A percentile compares a stretch with the other conserved stretches of the same genome.
These are phyloP conservation scores for Anaspis maculata DNA, from an alignment of 2,888 invertebrate species.

Conservation along the genomic window DNA sequence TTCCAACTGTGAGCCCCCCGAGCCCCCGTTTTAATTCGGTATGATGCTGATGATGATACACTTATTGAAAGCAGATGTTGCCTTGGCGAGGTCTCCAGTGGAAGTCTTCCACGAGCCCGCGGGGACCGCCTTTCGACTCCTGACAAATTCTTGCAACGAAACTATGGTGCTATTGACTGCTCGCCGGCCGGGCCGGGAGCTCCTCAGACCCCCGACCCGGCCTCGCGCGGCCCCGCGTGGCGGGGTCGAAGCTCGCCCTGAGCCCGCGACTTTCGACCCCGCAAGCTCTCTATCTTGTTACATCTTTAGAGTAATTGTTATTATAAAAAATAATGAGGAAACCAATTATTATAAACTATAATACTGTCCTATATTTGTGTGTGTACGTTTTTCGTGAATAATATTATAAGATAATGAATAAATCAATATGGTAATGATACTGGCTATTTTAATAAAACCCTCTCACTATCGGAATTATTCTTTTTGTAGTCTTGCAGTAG, in stretches of 20 bases:
- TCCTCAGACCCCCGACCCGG: constrained; percentile 7
- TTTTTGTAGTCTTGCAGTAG: no score
- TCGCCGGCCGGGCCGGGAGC: constrained; percentile 24
- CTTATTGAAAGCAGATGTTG: constrained; percentile 21
- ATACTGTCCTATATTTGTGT: constrained; percentile 42
- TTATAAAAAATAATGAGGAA: constrained; percentile 26
- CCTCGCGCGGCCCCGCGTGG: constrained; percentile 28
- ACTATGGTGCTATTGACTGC: constrained; percentile 43
- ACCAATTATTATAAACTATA: constrained; percentile 35
- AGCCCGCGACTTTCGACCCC: constrained; percentile 34
- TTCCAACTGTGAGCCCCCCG: no score
- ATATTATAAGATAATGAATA: constrained; percentile 26
- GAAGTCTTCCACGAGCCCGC: constrained; percentile 42
- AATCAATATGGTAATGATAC: constrained; percentile 18
- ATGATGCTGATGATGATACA: neutral
- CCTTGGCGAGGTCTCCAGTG: constrained; percentile 40
- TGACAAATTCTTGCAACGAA: constrained; percentile 40
- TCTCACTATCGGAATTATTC: neutral
- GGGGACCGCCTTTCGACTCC: constrained; percentile 31
- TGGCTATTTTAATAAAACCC: neutral
- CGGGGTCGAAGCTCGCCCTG: constrained; percentile 29
- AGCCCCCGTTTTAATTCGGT: no score
- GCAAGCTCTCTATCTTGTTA: constrained; percentile 39
- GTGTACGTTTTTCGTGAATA: constrained; percentile 42
- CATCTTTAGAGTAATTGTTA: constrained; percentile 37